Conservation (phyloP, 1,140 invertebrate species). For the Drosophila takahashii region DNA sequence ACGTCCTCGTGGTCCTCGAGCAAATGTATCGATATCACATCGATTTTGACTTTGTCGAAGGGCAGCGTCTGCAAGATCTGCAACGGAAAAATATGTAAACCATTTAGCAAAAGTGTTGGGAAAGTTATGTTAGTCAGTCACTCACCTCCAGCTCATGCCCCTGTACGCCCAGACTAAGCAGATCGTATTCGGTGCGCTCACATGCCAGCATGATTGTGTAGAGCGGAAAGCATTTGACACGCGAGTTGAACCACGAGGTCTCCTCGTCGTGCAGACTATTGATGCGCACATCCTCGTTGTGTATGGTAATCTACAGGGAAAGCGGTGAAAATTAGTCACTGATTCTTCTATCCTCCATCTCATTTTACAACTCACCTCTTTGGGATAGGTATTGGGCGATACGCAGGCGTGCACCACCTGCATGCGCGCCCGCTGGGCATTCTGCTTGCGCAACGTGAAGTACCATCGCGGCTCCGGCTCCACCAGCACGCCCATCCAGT, state of each 20-base stretch:
- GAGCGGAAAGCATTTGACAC: constrained; percentile 93
- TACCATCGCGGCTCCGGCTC: constrained; percentile 90
- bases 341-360: neutral
- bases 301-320: constrained; percentile 86
- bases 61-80: constrained; percentile 86
- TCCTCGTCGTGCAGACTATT: constrained; percentile 86
- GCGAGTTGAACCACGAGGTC: constrained; percentile 85
- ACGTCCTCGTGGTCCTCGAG: constrained; percentile 80
- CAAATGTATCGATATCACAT: constrained; percentile 85
- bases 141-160: constrained; percentile 86
- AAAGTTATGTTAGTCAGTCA: neutral
- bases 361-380: constrained; percentile 87
- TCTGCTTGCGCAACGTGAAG: constrained; percentile 87
- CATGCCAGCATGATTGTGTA: constrained; percentile 92
- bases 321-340: neutral
- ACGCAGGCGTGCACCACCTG: constrained; percentile 90
- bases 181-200: constrained; percentile 89
- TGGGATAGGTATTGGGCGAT: constrained; percentile 89
- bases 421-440: constrained; percentile 86
- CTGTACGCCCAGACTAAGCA: constrained; percentile 89
- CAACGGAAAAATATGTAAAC: constrained; percentile 9
- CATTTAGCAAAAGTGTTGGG: constrained; percentile 33
- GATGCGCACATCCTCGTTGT: constrained; percentile 87
- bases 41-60: constrained; percentile 85
- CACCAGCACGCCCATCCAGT: constrained; percentile 91